Evolutionary conservation across 1,140 invertebrate species (phyloP).

Genomic region (Phortica variegata): DNA sequence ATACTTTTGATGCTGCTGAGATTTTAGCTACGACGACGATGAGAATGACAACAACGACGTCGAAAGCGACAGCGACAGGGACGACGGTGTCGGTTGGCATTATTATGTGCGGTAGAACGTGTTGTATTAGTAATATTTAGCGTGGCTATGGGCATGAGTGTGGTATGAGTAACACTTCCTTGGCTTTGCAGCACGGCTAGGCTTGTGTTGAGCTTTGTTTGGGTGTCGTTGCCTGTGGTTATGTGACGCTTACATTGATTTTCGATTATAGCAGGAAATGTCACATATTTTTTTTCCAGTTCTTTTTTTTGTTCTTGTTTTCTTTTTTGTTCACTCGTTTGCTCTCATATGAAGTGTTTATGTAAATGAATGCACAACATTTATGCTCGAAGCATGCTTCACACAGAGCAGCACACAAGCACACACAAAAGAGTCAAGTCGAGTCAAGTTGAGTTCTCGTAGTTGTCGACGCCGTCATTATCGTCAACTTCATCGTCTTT

Average conservation of each 20-base stretch:
- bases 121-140: too few species aligned
- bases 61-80: too few species aligned
- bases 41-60: too few species aligned
- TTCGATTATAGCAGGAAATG: slow-evolving; percentile 44
- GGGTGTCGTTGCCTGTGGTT: not conserved
- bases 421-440: not conserved
- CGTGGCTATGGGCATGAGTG: not conserved
- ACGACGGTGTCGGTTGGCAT: too few species aligned
- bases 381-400: not conserved
- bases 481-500: not conserved
- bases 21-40: too few species aligned
- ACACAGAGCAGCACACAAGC: not conserved
- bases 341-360: slow-evolving; percentile 28
- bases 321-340: slow-evolving; percentile 21
- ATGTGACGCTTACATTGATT: slow-evolving; percentile 47
- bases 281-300: slow-evolving; percentile 26
- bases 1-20: too few species aligned
- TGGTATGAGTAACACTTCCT: too few species aligned
- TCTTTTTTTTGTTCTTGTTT: slow-evolving; percentile 19
- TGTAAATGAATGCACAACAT: slow-evolving; percentile 20
- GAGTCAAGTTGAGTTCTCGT: not conserved
- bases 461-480: not conserved
- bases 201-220: not conserved
- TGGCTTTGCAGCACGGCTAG: too few species aligned
- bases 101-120: too few species aligned